Percentiles rank a stretch among this genome's conserved stretches.
These are phyloP conservation scores for Atherinosoma microstoma DNA, from an alignment of 2,797 vertebrate species.

Conservation along the genomic window DNA sequence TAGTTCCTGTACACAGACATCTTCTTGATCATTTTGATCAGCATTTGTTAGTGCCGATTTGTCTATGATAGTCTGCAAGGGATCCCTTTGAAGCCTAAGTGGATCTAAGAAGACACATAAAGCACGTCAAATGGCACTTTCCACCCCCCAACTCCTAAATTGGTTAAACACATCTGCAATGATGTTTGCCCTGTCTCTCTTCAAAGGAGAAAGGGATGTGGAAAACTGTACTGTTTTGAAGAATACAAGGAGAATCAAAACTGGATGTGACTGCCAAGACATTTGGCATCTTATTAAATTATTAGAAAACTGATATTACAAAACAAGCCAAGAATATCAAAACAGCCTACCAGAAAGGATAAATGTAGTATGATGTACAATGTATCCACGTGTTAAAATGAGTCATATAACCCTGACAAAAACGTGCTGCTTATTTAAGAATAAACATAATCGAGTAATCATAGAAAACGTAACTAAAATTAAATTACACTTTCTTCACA, in stretches of 20 bases:
- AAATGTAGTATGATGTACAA: not conserved
- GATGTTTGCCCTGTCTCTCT: not conserved
- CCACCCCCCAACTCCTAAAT: conserved; percentile 4
- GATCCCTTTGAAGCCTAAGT: not conserved
- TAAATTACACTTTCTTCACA: not conserved
- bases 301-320: too few relatives aligned
- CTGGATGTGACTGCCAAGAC: not conserved
- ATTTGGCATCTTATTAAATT: too few relatives aligned
- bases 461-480: not conserved
- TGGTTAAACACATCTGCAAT: conserved; percentile 27
- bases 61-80: not conserved
- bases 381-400: too few relatives aligned
- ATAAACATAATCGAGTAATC: not conserved
- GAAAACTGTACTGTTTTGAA: conserved; percentile 12
- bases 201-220: not conserved
- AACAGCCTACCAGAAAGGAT: not conserved
- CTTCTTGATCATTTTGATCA: conserved; percentile 31
- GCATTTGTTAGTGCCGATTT: conserved; percentile 16
- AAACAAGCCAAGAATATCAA: not conserved
- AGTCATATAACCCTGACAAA: too few relatives aligned
- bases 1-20: conserved; percentile 35
- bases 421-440: too few relatives aligned
- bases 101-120: not conserved
- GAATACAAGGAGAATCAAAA: not conserved
- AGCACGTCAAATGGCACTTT: not conserved